Evolutionary conservation across 2,888 invertebrate genomes (phyloP).

Genomic region (Pardosa pseudoannulata): DNA sequence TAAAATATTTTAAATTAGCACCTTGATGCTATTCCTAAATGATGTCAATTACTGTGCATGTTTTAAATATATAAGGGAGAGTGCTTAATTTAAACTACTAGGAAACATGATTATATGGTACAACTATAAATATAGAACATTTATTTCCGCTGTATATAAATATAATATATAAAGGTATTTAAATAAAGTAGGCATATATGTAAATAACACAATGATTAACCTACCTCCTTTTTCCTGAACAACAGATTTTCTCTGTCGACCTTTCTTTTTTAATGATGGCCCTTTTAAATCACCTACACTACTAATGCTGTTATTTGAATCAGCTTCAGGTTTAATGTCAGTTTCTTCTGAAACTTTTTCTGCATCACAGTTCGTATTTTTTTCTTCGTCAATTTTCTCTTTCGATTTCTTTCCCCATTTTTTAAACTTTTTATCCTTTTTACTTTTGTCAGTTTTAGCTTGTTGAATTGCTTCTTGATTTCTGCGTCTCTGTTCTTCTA

Average conservation of each 20-base stretch:
- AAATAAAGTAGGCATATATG: too few relatives aligned
- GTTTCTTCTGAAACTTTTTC: conserved; percentile 80
- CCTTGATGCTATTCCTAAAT: too few relatives aligned
- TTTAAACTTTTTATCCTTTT: conserved; percentile 82
- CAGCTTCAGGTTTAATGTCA: conserved; percentile 84
- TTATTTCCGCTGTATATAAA: too few relatives aligned
- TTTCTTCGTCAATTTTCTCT: conserved; percentile 76
- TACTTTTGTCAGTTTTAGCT: conserved; percentile 76
- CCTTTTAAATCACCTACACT: conserved; percentile 29
- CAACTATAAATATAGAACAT: too few relatives aligned
- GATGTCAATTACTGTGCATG: too few relatives aligned
- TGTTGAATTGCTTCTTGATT: conserved; percentile 64
- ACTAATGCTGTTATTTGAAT: conserved; percentile 75
- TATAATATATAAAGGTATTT: too few relatives aligned
- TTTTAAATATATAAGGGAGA: too few relatives aligned
- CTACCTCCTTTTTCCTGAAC: conserved; percentile 49
- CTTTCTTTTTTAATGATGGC: conserved; percentile 34
- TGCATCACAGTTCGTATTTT: conserved; percentile 31
- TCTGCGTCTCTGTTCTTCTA: conserved; percentile 81
- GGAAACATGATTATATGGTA: too few relatives aligned
- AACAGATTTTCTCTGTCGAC: conserved; percentile 35
- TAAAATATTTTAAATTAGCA: too few relatives aligned
- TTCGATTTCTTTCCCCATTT: conserved; percentile 78
- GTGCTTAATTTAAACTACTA: too few relatives aligned
- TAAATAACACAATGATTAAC: too few relatives aligned